phyloP scores from a whole-genome alignment of 2,888 invertebrate genomes.

The Resseliella maxima region DNA sequence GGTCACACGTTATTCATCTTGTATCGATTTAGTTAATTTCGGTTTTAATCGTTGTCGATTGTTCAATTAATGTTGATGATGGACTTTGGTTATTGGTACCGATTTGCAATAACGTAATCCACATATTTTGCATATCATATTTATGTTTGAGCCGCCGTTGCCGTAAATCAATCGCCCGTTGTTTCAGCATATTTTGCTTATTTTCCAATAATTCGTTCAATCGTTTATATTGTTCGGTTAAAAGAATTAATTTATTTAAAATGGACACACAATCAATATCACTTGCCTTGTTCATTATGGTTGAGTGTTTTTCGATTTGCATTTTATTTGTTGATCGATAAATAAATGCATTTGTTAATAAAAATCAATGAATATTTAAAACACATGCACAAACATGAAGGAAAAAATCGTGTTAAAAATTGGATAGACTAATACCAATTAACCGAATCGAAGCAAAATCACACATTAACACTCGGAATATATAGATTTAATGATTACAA shows the following conservation, averaged over 20 bases:
- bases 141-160: slow-evolving; percentile 16
- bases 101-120: slow-evolving; percentile 7
- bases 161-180: slow-evolving; percentile 1
- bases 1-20: not conserved
- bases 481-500: no score
- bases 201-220: slow-evolving; percentile 45
- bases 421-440: no score
- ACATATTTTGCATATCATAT: slow-evolving; percentile 47
- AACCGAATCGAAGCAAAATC: no score
- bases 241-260: slow-evolving; percentile 22
- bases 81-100: not conserved
- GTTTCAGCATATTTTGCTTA: slow-evolving; percentile 38
- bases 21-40: not conserved
- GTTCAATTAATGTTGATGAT: not conserved
- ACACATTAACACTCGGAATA: no score
- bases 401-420: no score
- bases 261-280: slow-evolving; percentile 33
- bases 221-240: slow-evolving; percentile 42
- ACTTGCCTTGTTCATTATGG: not conserved
- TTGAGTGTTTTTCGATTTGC: not conserved
- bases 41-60: not conserved
- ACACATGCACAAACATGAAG: no score
- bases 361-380: no score
- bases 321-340: no score
- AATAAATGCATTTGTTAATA: no score